These are phyloP conservation scores for Rhinoderma darwinii DNA, from an alignment of 2,113 vertebrate genomes.

Conservation along the genomic window DNA sequence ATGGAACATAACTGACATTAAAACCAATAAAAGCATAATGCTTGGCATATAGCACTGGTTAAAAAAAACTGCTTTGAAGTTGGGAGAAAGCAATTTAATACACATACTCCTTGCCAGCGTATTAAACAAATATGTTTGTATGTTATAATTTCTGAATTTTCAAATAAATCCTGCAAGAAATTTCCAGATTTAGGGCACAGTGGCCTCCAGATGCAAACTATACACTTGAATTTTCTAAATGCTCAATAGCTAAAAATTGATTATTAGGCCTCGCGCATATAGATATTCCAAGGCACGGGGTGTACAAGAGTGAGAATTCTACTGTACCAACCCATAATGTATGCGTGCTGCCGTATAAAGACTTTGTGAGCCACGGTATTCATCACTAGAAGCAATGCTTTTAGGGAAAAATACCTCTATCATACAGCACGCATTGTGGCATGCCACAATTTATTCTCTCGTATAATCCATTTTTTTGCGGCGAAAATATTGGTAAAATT, in stretches of 20 bases:
- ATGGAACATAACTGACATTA: conserved; percentile 12
- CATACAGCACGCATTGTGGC: too few relatives aligned
- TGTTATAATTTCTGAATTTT: background rate
- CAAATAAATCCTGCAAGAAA: background rate
- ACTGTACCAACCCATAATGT: background rate
- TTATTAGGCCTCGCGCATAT: background rate
- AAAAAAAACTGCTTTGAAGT: background rate
- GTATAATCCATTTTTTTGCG: too few relatives aligned
- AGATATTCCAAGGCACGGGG: background rate
- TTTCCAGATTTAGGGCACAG: background rate
- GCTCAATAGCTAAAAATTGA: background rate
- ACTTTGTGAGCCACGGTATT: too few relatives aligned
- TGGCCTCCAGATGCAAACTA: background rate
- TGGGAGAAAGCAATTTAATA: background rate
- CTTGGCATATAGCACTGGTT: background rate
- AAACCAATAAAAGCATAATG: background rate
- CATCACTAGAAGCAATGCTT: too few relatives aligned
- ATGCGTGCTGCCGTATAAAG: too few relatives aligned
- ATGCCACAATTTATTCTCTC: too few relatives aligned
- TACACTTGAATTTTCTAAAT: background rate
- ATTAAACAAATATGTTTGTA: background rate
- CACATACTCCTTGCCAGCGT: background rate
- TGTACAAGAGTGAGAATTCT: background rate
- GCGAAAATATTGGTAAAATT: too few relatives aligned
- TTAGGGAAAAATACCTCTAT: too few relatives aligned